Evolutionary conservation across 2,113 vertebrate species (phyloP), one percentile per base, ranked within the genome.

Genomic region (Alligator mississippiensis): DNA sequence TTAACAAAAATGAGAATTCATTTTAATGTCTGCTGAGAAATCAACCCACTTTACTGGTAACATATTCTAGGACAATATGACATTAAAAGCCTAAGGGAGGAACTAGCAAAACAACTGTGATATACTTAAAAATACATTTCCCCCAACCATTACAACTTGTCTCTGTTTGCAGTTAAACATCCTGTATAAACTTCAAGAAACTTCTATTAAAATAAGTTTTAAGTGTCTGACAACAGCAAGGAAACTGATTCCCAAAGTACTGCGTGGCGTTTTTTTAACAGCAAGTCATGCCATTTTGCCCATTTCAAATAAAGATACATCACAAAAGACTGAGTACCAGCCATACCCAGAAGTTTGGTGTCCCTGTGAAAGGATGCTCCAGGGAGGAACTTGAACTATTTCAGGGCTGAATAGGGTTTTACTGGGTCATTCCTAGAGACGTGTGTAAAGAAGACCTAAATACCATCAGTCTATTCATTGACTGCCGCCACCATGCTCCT

Each of bases 151-250:
- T 55, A 30, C 6, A 60, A 7, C 1, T 28, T 28, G n/a, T 74
- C n/a, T 6, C 24, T 64, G 0, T 87, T 88, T 91, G 27, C 54
- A 17, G 21, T 24, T 21, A 24, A 89, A 78, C 11, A 18, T 25
- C 27, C 62, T 15, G 1, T n/a, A 18, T 0, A 1, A 59, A 30
- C 14, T 28, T 17, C 60, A 9, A 11, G n/a, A 62, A 25, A 38
- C 10, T 58, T 85, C 55, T 10, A 1, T 19, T 38, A 18, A 22
- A 72, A 22, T 3, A 54, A 64, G 47, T 4, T 2, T 5, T 8
- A 62, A 16, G 55, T 2, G 16, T 2, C 0, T 16, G 16, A 30
- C 5, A 75, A 57, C 72, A 64, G 19, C 0, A 5, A 86, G 66
- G 28, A 82, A 14, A 6, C 15, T 19, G 18, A 30, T 30, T 66